A percentile compares a stretch with the other conserved stretches of the same genome.
Conservation (phyloP, 2,113 vertebrate species). For the Vidua chalybeata region DNA sequence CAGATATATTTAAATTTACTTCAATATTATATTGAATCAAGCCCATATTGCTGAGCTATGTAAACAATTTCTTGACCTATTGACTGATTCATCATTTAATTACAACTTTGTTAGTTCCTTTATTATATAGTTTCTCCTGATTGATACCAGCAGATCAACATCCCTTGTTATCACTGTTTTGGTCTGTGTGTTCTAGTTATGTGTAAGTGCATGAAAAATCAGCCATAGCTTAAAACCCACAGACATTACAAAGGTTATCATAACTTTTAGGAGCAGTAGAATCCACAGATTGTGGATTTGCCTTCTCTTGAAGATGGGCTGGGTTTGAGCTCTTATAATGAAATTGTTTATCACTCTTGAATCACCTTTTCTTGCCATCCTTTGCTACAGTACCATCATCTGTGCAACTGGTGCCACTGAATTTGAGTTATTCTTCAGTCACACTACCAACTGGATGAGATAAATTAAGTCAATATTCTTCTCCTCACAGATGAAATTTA, state of each 20-base stretch:
- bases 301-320: conserved; percentile 49
- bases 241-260: conserved; percentile 8
- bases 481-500: conserved; percentile 44
- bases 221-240: background rate
- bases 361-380: conserved; percentile 11
- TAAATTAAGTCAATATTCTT: conserved; percentile 66
- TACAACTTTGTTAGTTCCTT: background rate
- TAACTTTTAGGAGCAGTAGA: background rate
- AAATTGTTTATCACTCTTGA: conserved; percentile 47
- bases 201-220: background rate
- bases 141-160: background rate
- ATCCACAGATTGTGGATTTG: background rate
- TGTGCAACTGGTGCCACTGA: conserved; percentile 45
- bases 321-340: conserved; percentile 47
- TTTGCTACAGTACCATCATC: conserved; percentile 16
- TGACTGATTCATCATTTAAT: background rate
- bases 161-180: background rate
- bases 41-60: background rate
- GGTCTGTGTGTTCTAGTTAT: background rate
- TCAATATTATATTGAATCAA: background rate
- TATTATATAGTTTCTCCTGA: background rate
- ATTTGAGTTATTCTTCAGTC: conserved; percentile 57
- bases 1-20: background rate
- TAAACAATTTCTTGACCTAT: background rate
- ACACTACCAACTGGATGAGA: conserved; percentile 55